Percentiles rank a stretch among this genome's conserved stretches.
Conservation (phyloP, 2,113 vertebrate species). For the Leptocoma aspasia region DNA sequence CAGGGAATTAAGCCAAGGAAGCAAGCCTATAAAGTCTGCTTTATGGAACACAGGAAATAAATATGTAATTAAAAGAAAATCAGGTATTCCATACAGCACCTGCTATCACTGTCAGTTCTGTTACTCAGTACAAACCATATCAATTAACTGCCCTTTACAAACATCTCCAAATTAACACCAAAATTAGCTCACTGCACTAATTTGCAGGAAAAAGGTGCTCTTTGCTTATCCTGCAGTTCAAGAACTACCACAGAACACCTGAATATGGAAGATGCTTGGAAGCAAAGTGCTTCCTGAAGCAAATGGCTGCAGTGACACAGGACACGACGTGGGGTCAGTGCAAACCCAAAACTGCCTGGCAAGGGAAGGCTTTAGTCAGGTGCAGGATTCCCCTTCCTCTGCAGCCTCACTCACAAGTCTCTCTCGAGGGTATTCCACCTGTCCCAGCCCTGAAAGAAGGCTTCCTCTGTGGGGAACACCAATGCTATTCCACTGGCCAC, state of each 20-base stretch:
- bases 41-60: background rate
- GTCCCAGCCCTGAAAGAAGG: background rate
- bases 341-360: background rate
- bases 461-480: background rate
- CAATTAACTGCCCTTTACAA: background rate
- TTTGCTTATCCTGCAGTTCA: background rate
- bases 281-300: background rate
- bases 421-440: background rate
- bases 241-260: background rate
- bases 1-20: background rate
- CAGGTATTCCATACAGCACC: background rate
- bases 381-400: background rate
- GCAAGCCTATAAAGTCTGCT: background rate
- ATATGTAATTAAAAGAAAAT: background rate
- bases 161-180: background rate
- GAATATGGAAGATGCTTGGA: background rate
- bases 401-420: background rate
- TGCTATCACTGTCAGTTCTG: background rate
- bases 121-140: background rate
- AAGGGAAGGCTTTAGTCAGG: background rate
- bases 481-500: background rate
- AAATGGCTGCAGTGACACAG: background rate
- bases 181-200: background rate
- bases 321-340: accelerated
- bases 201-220: background rate